Percentiles rank a stretch among this genome's conserved stretches.
phyloP scores from a whole-genome alignment of 2,888 invertebrate species.

The Caenorhabditis wallacei region DNA sequence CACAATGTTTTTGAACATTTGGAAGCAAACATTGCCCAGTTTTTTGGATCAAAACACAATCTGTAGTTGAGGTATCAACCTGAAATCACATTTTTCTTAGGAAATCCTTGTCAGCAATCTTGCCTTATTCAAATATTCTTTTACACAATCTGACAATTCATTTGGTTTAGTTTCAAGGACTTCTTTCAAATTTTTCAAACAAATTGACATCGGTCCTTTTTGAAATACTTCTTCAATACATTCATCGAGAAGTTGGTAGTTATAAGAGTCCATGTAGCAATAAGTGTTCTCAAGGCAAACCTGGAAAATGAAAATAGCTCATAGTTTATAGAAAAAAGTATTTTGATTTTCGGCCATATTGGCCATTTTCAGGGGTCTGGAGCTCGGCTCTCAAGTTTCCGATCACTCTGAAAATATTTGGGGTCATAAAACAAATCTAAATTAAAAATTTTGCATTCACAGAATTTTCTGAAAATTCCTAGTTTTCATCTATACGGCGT shows the following conservation, averaged over 20 bases:
- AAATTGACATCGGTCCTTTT: conserved; percentile 9
- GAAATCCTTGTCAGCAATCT: background rate
- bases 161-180: background rate
- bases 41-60: background rate
- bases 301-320: conserved; percentile 7
- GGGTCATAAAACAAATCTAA: no score
- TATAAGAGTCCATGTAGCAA: conserved; percentile 17
- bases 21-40: background rate
- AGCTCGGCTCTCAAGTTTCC: no score
- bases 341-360: no score
- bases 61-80: background rate
- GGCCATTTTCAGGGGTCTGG: no score
- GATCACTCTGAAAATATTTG: no score
- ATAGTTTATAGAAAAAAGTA: no score
- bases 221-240: conserved; percentile 21
- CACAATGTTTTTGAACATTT: background rate
- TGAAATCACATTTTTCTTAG: background rate
- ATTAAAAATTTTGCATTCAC: no score
- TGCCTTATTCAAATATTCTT: conserved; percentile 4
- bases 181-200: background rate
- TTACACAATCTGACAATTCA: conserved; percentile 5
- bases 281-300: conserved; percentile 17
- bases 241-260: conserved; percentile 11
- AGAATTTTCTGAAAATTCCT: no score
- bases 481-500: no score